Conservation (phyloP, 2,797 vertebrate genomes). For the Columba guinea region DNA sequence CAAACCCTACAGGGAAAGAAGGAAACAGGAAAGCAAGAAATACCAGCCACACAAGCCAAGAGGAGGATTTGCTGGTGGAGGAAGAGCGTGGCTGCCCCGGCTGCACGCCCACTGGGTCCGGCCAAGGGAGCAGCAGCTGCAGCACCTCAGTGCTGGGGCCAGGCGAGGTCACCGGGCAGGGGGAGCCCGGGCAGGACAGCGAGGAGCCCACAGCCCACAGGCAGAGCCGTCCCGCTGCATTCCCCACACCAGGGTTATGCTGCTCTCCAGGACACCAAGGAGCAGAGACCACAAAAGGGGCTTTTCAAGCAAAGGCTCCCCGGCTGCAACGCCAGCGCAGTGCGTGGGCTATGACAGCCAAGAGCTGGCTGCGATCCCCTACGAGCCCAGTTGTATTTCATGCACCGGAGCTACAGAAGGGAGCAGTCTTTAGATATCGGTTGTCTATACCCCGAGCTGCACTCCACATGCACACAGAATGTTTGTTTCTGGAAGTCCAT, state of each 20-base stretch:
- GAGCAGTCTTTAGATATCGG: not conserved
- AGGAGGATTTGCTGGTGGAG: not conserved
- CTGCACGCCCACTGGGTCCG: accelerated
- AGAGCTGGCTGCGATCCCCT: not conserved
- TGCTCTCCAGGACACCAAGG: not conserved
- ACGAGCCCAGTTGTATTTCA: not conserved
- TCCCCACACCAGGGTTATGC: accelerated
- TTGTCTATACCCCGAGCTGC: not conserved
- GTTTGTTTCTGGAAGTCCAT: not conserved
- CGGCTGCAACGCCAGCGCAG: accelerated
- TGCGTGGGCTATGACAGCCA: not conserved
- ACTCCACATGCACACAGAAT: not conserved
- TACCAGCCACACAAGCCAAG: not conserved
- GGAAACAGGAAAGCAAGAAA: slow-evolving; percentile 42
- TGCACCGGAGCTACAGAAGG: not conserved
- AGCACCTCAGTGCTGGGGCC: accelerated
- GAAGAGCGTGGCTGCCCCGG: accelerated
- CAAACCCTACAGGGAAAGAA: slow-evolving; percentile 37
- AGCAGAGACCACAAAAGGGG: slow-evolving; percentile 11
- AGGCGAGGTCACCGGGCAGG: accelerated
- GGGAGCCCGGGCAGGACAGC: not conserved
- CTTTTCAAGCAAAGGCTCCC: not conserved
- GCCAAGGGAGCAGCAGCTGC: not conserved
- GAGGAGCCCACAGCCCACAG: not conserved
- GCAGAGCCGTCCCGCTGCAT: not conserved